phyloP scores from a whole-genome alignment of 2,888 invertebrate species.

The Drosophila macrospina region DNA sequence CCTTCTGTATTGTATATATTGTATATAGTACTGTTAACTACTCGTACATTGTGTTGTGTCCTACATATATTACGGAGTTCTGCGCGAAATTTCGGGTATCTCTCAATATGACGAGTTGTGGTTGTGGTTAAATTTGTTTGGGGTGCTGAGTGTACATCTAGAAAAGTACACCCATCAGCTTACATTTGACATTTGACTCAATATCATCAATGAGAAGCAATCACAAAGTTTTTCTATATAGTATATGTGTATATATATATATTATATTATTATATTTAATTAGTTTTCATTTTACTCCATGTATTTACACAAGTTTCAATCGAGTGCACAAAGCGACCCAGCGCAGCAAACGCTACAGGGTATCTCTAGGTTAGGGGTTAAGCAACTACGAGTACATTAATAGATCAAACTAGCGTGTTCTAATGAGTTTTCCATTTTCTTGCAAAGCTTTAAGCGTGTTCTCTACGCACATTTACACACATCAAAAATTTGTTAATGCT shows the following conservation, averaged over 20 bases:
- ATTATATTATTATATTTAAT: conserved; percentile 24
- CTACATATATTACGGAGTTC: conserved; percentile 29
- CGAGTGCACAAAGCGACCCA: conserved; percentile 26
- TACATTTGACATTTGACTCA: conserved; percentile 45
- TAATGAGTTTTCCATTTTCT: conserved; percentile 8
- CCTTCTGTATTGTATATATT: conserved; percentile 26
- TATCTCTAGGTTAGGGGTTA: conserved; percentile 25
- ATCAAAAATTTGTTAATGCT: conserved; percentile 30
- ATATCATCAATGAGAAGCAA: conserved; percentile 77
- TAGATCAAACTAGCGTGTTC: conserved; percentile 18
- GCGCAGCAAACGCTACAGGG: conserved; percentile 27
- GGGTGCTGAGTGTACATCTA: conserved; percentile 7
- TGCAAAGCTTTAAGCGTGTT: conserved; percentile 36
- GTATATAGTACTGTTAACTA: conserved; percentile 52
- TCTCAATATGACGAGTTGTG: conserved; percentile 12
- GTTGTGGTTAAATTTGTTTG: conserved; percentile 1
- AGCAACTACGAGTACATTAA: conserved; percentile 53
- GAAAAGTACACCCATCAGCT: conserved; percentile 47
- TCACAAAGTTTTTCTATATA: conserved; percentile 73
- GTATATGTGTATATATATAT: conserved; percentile 38
- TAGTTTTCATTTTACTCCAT: conserved; percentile 26
- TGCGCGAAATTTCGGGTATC: background rate
- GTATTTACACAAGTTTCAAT: conserved; percentile 63
- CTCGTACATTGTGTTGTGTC: conserved; percentile 42
- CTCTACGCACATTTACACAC: conserved; percentile 56